These are phyloP conservation scores for Drosophila lacicola DNA, from an alignment of 2,888 invertebrate species.

Conservation along the genomic window DNA sequence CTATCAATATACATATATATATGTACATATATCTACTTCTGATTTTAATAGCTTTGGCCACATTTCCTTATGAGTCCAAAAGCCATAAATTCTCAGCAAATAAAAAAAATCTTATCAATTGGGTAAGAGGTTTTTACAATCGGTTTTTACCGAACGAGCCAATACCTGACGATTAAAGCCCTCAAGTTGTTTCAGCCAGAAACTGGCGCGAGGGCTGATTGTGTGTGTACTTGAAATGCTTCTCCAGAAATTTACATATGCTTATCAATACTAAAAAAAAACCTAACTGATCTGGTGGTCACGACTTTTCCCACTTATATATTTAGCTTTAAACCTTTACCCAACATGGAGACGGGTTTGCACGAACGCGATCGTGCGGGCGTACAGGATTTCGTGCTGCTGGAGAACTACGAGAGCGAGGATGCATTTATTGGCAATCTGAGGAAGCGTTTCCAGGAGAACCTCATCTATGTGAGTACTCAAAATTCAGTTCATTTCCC, in stretches of 20 bases:
- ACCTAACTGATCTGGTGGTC: background rate
- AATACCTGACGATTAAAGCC: slow-evolving; percentile 13
- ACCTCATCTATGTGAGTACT: slow-evolving; percentile 94
- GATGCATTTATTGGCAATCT: slow-evolving; percentile 94
- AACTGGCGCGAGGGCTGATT: slow-evolving; percentile 23
- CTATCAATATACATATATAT: background rate
- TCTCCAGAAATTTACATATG: slow-evolving; percentile 2
- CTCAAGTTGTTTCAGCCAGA: slow-evolving; percentile 28
- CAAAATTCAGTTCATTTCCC: background rate
- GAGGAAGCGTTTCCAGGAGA: slow-evolving; percentile 92
- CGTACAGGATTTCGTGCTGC: slow-evolving; percentile 95
- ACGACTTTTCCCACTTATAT: background rate
- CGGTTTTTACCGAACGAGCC: slow-evolving; percentile 9
- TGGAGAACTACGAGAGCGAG: slow-evolving; percentile 93
- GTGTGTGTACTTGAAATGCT: background rate
- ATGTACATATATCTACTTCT: background rate
- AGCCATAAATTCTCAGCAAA: slow-evolving; percentile 27
- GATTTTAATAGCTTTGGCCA: background rate
- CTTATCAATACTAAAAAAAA: background rate
- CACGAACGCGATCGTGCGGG: slow-evolving; percentile 94
- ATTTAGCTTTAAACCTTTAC: slow-evolving; percentile 37
- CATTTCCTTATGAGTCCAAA: background rate
- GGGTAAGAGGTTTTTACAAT: slow-evolving; percentile 23
- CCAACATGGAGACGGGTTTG: slow-evolving; percentile 91
- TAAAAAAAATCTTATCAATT: slow-evolving; percentile 59